Evolutionary conservation across 1,140 invertebrate genomes (phyloP).

Genomic region (Lasioglossum baleicum): DNA sequence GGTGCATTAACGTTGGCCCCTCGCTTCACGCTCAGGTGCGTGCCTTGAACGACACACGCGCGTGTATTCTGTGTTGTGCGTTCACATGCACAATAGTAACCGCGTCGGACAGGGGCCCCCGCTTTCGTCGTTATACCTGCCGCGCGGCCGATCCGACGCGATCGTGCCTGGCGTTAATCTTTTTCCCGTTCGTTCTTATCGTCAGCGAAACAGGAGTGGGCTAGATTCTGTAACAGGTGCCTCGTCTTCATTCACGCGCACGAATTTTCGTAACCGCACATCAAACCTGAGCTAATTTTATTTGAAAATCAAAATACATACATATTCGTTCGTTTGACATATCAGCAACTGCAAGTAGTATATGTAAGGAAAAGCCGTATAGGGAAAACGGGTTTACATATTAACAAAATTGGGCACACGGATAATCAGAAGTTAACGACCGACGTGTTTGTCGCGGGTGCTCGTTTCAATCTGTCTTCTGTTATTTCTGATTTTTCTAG

Average conservation of each 20-base stretch:
- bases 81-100: not conserved
- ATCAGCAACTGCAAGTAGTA: too few relatives aligned
- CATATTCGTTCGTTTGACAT: too few relatives aligned
- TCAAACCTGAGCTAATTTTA: too few relatives aligned
- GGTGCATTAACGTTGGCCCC: slow-evolving; percentile 61
- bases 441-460: too few relatives aligned
- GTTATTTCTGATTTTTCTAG: too few relatives aligned
- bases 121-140: slow-evolving; percentile 42
- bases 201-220: slow-evolving; percentile 54
- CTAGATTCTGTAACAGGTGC: slow-evolving; percentile 38
- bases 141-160: not conserved
- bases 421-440: too few relatives aligned
- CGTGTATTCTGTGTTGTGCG: not conserved
- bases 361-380: too few relatives aligned
- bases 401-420: too few relatives aligned
- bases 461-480: too few relatives aligned
- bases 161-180: slow-evolving; percentile 34
- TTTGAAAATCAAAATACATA: too few relatives aligned
- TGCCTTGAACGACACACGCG: slow-evolving; percentile 52
- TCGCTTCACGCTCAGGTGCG: slow-evolving; percentile 67
- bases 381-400: too few relatives aligned
- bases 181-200: slow-evolving; percentile 47
- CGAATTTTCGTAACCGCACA: slow-evolving; percentile 7
- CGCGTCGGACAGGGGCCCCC: not conserved
- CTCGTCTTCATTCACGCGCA: slow-evolving; percentile 4